Conservation (phyloP, 2,113 vertebrate genomes). For the Columba livia region DNA sequence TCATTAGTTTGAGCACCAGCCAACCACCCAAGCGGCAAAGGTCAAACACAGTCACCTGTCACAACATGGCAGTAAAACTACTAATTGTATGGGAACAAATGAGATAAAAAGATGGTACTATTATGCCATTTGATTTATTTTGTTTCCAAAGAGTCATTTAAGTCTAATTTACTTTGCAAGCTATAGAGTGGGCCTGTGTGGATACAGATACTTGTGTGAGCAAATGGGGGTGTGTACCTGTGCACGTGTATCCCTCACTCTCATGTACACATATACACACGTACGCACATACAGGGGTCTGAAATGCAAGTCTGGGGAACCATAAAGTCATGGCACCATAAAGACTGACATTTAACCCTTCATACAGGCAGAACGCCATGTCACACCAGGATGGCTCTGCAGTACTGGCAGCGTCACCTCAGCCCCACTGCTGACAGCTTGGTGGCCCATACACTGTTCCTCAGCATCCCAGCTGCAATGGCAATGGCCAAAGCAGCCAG, state of each 20-base stretch:
- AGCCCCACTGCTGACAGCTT: not conserved
- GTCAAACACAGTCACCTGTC: conserved; percentile 83
- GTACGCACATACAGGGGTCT: not conserved
- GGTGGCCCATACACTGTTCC: not conserved
- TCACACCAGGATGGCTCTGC: not conserved
- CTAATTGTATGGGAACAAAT: conserved; percentile 82
- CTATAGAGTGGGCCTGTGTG: conserved; percentile 45
- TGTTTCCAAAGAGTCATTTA: conserved; percentile 80
- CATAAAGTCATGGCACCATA: not conserved
- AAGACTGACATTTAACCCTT: not conserved
- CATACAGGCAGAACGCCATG: not conserved
- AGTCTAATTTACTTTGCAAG: conserved; percentile 77
- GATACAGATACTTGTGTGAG: conserved; percentile 3
- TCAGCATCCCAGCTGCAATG: not conserved
- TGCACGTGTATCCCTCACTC: not conserved
- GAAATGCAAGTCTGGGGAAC: not conserved
- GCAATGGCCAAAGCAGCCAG: not conserved
- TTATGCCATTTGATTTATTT: conserved; percentile 80
- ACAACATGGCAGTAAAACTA: conserved; percentile 82
- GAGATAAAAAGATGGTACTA: conserved; percentile 80
- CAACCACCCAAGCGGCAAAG: conserved; percentile 81
- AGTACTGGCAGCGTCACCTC: not conserved
- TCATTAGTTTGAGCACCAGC: conserved; percentile 81
- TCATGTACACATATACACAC: not conserved
- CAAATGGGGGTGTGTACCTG: not conserved